Percentiles rank a stretch among this genome's conserved stretches.
phyloP scores from a whole-genome alignment of 2,888 invertebrate species.

The Synergus japonicus region DNA sequence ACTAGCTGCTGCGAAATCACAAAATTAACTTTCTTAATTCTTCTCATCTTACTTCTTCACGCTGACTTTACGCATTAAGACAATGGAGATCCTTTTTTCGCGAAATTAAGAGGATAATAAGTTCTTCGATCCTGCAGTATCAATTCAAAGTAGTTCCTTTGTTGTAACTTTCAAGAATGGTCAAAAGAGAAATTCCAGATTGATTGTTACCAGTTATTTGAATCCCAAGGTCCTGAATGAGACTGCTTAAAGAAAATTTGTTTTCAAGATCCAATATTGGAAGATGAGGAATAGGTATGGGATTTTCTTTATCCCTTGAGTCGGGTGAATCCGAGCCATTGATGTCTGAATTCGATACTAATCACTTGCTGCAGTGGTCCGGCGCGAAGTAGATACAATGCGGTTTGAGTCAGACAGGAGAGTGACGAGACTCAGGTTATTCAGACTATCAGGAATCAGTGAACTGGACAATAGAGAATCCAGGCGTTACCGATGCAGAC shows the following conservation, averaged over 20 bases:
- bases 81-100: conserved; percentile 7
- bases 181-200: not conserved
- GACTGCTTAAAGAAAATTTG: not conserved
- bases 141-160: conserved; percentile 24
- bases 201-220: not conserved
- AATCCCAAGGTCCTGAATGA: not conserved
- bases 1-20: not conserved
- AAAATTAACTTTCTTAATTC: conserved; percentile 35
- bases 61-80: conserved; percentile 5
- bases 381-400: conserved; percentile 33
- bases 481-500: conserved; percentile 19
- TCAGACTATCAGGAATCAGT: conserved; percentile 20
- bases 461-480: conserved; percentile 24
- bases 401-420: conserved; percentile 39
- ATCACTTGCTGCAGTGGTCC: conserved; percentile 35
- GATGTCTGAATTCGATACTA: conserved; percentile 26
- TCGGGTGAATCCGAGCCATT: conserved; percentile 7
- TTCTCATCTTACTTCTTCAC: conserved; percentile 11
- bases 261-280: not conserved
- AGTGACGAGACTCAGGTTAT: conserved; percentile 38
- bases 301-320: not conserved
- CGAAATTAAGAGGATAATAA: conserved; percentile 37
- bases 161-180: conserved; percentile 22
- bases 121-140: conserved; percentile 3
- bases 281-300: not conserved